These are phyloP conservation scores for Diachasma alloeum DNA, from an alignment of 1,140 invertebrate species.

Conservation along the genomic window DNA sequence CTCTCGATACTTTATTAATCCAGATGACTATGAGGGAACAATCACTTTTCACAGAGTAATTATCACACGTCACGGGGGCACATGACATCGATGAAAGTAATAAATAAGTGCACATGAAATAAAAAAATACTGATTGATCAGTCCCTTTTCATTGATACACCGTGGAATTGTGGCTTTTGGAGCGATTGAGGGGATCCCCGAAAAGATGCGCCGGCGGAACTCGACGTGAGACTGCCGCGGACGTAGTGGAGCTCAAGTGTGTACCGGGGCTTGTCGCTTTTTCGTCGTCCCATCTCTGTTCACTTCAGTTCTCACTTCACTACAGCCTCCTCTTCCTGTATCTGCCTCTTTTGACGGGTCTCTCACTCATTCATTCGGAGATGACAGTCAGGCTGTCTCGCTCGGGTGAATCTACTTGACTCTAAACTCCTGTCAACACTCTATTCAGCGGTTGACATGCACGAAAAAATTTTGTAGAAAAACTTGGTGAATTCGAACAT, in stretches of 20 bases:
- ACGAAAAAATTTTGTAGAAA: too few relatives aligned
- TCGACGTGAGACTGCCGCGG: constrained; percentile 53
- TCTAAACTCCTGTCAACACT: too few relatives aligned
- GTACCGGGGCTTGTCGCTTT: background rate
- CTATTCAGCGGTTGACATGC: too few relatives aligned
- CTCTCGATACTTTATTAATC: background rate
- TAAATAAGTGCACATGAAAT: background rate
- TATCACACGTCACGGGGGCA: background rate
- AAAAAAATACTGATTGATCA: background rate
- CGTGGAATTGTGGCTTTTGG: background rate
- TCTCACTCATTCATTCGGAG: background rate
- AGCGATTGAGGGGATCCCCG: constrained; percentile 28
- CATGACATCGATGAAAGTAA: background rate
- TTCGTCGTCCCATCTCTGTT: constrained; percentile 7
- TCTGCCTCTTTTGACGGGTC: background rate
- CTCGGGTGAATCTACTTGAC: too few relatives aligned
- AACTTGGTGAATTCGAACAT: too few relatives aligned
- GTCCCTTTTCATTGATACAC: background rate
- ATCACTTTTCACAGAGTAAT: background rate
- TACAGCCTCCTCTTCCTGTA: constrained; percentile 30
- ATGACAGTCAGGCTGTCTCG: too few relatives aligned
- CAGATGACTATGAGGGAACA: background rate
- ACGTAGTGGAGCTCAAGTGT: constrained; percentile 18
- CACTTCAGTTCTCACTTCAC: constrained; percentile 23
- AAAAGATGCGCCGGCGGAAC: constrained; percentile 50